Evolutionary conservation across 1,140 invertebrate species (phyloP), one percentile per base, ranked within the genome.

Genomic region (Hylaeus volcanicus): DNA sequence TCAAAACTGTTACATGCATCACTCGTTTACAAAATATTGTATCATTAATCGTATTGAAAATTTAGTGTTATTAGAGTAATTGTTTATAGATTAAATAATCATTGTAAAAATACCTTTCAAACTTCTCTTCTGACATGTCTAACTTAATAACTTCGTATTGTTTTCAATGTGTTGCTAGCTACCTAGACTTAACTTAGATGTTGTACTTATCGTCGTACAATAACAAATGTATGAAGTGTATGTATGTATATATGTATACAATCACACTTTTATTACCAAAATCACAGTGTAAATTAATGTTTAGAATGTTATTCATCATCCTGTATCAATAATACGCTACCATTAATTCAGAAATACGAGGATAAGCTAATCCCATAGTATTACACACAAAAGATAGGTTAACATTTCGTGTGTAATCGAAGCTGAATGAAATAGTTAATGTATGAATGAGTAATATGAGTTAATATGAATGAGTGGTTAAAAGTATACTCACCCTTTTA

Each of bases 51-150:
- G 6, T 11, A 55, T 15, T 8, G 15, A 45, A 11, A 61, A 15
- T 45, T 55, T 63, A 45, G 39, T 39, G 80, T 53, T 51, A 26
- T 60, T 61, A 15, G n/a, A 14, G 5, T 58, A 1, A 12, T 45
- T 26, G 43, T n/a, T 1, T 26, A 8, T 60, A 60, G 11, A 26
- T 43, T 11, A 2, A 5, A 41, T n/a, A 55, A 3, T 26, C 9
- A 68, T 60, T 3, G 12, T 73, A 37, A 65, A 76, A 58, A 61
- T 89, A 91, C 86, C 81, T 85, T 77, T 89, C 87, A 9, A 81
- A 60, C 81, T 91, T 91, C 74, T 91, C 89, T 56, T 91, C 90
- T 41, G 88, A 84, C 89, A 90, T 90, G 74, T 65, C 79, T 78
- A 55, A 65, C 9, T 39, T 37, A 37, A 26, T 41, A 56, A 8